These are phyloP conservation scores for Chlorodrepanis virens DNA, from an alignment of 2,113 vertebrate genomes.

Conservation along the genomic window DNA sequence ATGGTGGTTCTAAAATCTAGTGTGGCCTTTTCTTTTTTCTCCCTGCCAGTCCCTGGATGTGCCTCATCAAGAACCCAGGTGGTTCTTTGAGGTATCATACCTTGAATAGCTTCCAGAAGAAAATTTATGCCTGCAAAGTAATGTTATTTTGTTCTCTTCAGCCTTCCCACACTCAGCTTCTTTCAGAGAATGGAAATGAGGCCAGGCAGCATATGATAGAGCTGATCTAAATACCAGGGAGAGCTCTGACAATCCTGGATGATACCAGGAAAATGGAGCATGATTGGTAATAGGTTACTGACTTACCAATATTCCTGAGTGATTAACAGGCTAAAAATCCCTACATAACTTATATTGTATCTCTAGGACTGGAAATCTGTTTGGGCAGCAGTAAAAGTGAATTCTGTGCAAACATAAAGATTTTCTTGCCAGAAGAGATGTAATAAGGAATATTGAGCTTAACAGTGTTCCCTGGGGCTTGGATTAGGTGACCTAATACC, in stretches of 20 bases:
- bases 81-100: background rate
- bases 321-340: background rate
- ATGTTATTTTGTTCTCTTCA: background rate
- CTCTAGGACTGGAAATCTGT: background rate
- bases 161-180: background rate
- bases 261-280: background rate
- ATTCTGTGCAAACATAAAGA: background rate
- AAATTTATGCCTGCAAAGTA: background rate
- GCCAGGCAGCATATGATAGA: background rate
- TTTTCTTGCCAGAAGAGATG: background rate
- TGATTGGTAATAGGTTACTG: background rate
- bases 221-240: background rate
- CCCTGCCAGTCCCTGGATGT: background rate
- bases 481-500: constrained; percentile 35
- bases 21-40: background rate
- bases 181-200: background rate
- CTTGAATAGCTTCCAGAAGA: background rate
- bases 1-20: background rate
- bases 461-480: background rate
- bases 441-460: background rate
- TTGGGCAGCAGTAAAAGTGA: background rate
- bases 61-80: background rate
- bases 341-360: background rate
- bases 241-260: background rate
- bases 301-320: background rate